Base-by-base conservation (phyloP, 2,888 invertebrate genomes). In the Epirrita christyi region DNA sequence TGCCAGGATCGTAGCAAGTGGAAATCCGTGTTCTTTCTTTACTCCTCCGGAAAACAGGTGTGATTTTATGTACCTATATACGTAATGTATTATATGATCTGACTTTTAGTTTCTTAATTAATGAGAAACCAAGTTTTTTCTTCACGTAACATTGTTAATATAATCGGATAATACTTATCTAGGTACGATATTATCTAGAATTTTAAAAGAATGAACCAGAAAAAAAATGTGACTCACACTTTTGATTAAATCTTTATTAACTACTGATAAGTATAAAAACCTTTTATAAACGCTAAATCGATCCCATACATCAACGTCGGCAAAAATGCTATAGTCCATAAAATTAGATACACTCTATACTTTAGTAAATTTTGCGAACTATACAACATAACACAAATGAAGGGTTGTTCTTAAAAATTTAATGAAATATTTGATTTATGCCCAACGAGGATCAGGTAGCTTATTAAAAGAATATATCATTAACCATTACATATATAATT, bases 391-490 rank as follows among this genome's bases (percentile, higher is more conserved):
- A 53, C 53, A 49, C 70, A 83, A 88, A 87, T 89, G 81, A 90
- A 91, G 91, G 91, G 90, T 88, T 90, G 83, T 74, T 80, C 73
- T 79, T 78, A 80, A 84, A 85, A 81, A 85, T 90, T 90, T 92
- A 92, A 92, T 92, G 91, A 91, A 92, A 90, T 89, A 88, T 90
- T 90, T 92, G 91, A 92, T 92, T 92, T 92, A 92, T 92, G 82
- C 83, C 80, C 83, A 71, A 76, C 82, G 78, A 80, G 85, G 83
- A 86, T 89, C 88, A 89, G 91, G 91, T 92, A 92, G 91, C 92
- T 91, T 92, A 92, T 91, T 90, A 92, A 87, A 85, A 84, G 87
- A 85, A 87, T 89, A 88, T 91, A 91, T 91, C 88, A 92, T 92
- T 92, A 92, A 88, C 80, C 84, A 91, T 92, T 91, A 91, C 90